Conservation (phyloP, 2,797 vertebrate genomes). For the Acomys russatus region DNA sequence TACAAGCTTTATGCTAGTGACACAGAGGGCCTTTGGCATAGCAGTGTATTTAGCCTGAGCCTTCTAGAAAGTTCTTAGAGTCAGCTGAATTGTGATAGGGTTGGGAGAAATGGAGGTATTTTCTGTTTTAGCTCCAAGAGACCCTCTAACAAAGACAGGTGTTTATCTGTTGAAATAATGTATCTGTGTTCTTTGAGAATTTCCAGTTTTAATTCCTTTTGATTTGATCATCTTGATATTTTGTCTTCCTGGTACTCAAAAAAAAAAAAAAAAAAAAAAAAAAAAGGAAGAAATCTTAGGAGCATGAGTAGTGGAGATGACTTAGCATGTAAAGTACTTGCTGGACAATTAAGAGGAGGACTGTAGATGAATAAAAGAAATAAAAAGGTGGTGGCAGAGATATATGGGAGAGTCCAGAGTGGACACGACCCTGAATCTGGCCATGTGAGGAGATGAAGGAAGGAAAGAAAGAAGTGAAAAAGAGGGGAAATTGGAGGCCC, state of each 20-base stretch:
- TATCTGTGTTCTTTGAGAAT: background rate
- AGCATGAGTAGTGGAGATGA: background rate
- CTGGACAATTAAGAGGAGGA: background rate
- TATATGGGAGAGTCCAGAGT: background rate
- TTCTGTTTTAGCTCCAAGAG: background rate
- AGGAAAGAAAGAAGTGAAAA: background rate
- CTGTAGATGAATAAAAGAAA: background rate
- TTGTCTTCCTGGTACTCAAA: background rate
- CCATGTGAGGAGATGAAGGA: background rate
- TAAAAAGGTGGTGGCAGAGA: background rate
- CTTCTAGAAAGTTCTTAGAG: background rate
- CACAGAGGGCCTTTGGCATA: background rate
- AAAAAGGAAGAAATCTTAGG: background rate
- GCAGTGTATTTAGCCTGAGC: background rate
- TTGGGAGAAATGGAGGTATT: background rate
- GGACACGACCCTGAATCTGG: background rate
- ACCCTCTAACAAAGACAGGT: background rate
- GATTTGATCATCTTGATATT: constrained; percentile 7
- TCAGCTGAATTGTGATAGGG: background rate
- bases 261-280: background rate
- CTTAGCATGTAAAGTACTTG: background rate
- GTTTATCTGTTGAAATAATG: background rate
- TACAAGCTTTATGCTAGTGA: background rate
- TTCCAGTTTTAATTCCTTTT: background rate
- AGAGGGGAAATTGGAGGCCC: background rate